Percentiles rank a stretch among this genome's conserved stretches.
Evolutionary conservation across 2,113 vertebrate species (phyloP).

Genomic region (Tursiops truncatus): DNA sequence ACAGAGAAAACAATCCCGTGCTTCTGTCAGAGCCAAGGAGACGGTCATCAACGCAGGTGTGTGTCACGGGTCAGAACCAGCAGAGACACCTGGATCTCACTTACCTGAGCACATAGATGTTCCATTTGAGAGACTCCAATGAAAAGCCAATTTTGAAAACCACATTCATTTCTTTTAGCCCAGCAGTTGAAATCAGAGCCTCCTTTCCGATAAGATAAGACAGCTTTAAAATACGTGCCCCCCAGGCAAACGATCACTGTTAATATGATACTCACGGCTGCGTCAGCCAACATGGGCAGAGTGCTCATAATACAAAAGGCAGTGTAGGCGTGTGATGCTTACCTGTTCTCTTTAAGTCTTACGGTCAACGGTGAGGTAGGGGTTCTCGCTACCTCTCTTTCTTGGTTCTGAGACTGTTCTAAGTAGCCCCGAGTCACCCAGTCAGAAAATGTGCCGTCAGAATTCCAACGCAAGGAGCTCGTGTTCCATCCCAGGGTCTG

Average conservation of each 20-base stretch:
- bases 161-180: background rate
- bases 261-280: background rate
- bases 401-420: background rate
- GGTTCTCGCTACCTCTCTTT: background rate
- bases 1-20: fast-evolving
- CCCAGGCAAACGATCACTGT: no score
- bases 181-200: background rate
- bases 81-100: background rate
- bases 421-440: background rate
- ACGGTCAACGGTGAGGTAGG: fast-evolving
- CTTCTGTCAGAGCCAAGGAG: background rate
- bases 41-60: background rate
- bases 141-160: background rate
- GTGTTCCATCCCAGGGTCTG: no score
- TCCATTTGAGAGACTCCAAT: background rate
- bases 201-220: fast-evolving
- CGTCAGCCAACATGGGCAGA: fast-evolving
- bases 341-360: background rate
- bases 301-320: fast-evolving
- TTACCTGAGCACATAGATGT: background rate
- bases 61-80: background rate
- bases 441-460: fast-evolving
- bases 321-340: fast-evolving
- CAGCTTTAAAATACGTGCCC: background rate
- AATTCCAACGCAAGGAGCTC: background rate